Evolutionary conservation across 1,140 invertebrate genomes (phyloP).

Genomic region (Leucophenga varia): DNA sequence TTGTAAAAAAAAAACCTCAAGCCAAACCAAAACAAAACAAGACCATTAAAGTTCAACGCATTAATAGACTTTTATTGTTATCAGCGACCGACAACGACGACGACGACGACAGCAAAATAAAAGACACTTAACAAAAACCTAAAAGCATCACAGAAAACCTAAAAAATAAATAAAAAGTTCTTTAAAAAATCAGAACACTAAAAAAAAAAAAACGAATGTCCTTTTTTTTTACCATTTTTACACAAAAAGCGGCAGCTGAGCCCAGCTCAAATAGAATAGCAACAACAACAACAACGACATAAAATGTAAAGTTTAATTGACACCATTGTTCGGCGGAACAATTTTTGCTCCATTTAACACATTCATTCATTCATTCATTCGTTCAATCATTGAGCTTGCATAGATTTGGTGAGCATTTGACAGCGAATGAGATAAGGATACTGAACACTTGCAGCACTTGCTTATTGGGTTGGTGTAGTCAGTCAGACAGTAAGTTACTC

Average conservation of each 20-base stretch:
- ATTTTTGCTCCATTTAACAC: conserved; percentile 53
- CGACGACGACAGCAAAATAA: too few relatives aligned
- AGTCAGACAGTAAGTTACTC: conserved; percentile 22
- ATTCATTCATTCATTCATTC: too few relatives aligned
- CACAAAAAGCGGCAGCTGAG: too few relatives aligned
- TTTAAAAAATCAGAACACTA: conserved; percentile 6
- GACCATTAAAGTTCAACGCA: conserved; percentile 27
- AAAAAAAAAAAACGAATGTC: conserved; percentile 31
- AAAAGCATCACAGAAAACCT: too few relatives aligned
- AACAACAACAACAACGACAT: conserved; percentile 16
- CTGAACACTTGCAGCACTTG: conserved; percentile 36
- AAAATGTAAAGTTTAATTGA: conserved; percentile 53
- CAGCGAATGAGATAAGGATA: conserved; percentile 27
- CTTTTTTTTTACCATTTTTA: too few relatives aligned
- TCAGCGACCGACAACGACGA: conserved; percentile 4
- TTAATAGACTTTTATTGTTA: conserved; percentile 33
- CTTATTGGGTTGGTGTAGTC: conserved; percentile 17
- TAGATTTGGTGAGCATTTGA: background rate
- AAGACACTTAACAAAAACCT: too few relatives aligned
- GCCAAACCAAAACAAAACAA: conserved; percentile 14
- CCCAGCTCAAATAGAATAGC: too few relatives aligned
- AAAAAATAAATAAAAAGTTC: conserved; percentile 24
- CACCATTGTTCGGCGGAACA: conserved; percentile 45
- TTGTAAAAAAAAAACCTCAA: too few relatives aligned
- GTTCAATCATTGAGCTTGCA: too few relatives aligned